Base-by-base conservation (phyloP, 2,797 vertebrate genomes). In the Rhinophrynus dorsalis region DNA sequence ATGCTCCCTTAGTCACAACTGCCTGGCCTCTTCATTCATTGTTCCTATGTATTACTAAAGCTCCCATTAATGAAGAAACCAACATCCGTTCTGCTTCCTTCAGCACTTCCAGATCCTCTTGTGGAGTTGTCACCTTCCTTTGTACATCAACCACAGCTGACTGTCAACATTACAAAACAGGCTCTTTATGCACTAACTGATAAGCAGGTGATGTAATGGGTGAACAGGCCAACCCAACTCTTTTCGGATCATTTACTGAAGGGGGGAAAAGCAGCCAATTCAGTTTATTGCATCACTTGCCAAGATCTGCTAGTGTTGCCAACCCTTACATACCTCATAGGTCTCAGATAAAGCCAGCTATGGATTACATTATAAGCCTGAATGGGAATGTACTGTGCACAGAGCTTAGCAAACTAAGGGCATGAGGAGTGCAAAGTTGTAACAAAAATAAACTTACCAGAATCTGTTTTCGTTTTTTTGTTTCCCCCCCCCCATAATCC, bases 21-120 rank as follows among this genome's bases (percentile, higher is more conserved):
- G 29, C 44, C 18, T 3, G 3, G 32, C 11, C 17, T 23, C 21
- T 54, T 52, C 48, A 61, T 61, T 69, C 67, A 61, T 69, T 54
- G 57, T 54, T 30, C 13, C 13, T 1, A 20, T 18, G n/a, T 4
- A n/a, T 32, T 45, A n/a, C n/a, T 45, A 6, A 5, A 1, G 15
- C 44, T 42, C 1, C 24, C n/a, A 3, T 6, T 17, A 44, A 68
- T 21, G 47, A 45, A 57, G 67, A 61, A 69, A 48, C 45, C 3
- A 7, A 45, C 67, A 55, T 61, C 57, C 48, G 20, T 24, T 29
- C 38, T 1, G n/a, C 50, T 55, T 62, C 58, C 67, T 70, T 20
- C 21, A 56, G 38, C 58, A 62, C 50, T 70, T 70, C 48, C 48
- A 70, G 67, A 55, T 70, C 67, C 58, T 63, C 58, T 55, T 47